Evolutionary conservation across 2,888 invertebrate species (phyloP).

Genomic region (Pterostichus madidus): DNA sequence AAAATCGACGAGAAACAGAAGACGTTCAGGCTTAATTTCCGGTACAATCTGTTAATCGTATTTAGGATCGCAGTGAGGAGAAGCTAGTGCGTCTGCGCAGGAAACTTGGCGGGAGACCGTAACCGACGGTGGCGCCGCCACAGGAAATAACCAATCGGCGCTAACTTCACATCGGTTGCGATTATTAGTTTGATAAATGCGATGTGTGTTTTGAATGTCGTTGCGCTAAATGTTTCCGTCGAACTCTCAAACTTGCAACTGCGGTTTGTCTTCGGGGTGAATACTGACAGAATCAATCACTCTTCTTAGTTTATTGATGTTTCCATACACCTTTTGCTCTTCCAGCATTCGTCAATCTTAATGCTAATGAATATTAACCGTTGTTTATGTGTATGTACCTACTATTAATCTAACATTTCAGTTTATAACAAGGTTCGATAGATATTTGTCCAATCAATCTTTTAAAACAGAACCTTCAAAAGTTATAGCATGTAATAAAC

Average conservation of each 20-base stretch:
- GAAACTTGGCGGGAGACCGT: constrained; percentile 57
- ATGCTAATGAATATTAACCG: neutral
- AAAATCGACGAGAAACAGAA: constrained; percentile 51
- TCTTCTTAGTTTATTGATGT: constrained; percentile 5
- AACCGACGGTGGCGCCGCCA: constrained; percentile 52
- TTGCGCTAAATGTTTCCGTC: neutral
- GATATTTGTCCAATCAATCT: too few relatives aligned
- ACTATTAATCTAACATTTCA: too few relatives aligned
- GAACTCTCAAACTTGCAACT: constrained; percentile 13
- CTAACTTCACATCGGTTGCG: constrained; percentile 51
- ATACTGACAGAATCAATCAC: neutral
- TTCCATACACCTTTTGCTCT: constrained; percentile 23
- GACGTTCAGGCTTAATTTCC: constrained; percentile 60
- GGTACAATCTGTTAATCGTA: constrained; percentile 61
- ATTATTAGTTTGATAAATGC: constrained; percentile 46
- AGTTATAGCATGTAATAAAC: too few relatives aligned
- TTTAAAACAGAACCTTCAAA: too few relatives aligned
- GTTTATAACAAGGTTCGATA: too few relatives aligned
- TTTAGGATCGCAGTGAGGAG: constrained; percentile 20
- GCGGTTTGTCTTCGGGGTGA: constrained; percentile 21
- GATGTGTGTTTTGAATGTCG: constrained; percentile 41
- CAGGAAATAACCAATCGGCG: constrained; percentile 61
- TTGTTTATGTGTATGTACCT: too few relatives aligned
- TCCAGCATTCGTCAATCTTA: neutral
- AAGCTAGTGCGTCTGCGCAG: constrained; percentile 30